Percentiles rank a stretch among this genome's conserved stretches.
Evolutionary conservation across 92 coral and sea anemone species (phyloP).

Genomic region (Pocillopora meandrina): DNA sequence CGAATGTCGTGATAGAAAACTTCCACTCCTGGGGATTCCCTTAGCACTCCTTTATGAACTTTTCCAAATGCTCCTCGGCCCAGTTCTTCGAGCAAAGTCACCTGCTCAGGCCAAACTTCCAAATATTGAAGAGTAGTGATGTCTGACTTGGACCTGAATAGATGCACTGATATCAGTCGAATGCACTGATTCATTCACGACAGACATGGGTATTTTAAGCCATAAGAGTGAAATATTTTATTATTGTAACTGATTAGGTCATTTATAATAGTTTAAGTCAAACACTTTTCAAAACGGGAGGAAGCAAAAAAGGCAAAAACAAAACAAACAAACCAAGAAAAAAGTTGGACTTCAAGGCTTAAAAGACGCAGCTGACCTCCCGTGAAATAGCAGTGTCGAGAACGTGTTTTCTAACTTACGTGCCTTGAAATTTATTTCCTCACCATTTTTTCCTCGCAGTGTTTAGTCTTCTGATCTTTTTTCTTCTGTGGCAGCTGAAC

Average conservation of each 20-base stretch:
- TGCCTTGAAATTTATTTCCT: not conserved
- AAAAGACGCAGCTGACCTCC: too few species aligned
- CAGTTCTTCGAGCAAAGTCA: slow-evolving; percentile 11
- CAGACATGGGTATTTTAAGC: too few species aligned
- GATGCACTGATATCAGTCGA: not conserved
- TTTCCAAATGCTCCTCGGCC: slow-evolving; percentile 16
- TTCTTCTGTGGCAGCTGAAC: slow-evolving; percentile 2
- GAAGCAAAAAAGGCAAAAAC: too few species aligned
- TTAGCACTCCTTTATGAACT: slow-evolving; percentile 3
- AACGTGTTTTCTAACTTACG: too few species aligned
- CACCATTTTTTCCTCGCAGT: not conserved
- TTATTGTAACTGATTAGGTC: too few species aligned
- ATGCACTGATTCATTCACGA: not conserved
- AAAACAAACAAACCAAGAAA: too few species aligned
- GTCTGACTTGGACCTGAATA: slow-evolving; percentile 5
- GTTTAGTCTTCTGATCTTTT: not conserved
- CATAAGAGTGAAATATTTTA: too few species aligned
- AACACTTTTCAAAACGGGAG: too few species aligned
- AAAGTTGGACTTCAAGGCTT: too few species aligned
- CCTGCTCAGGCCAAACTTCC: slow-evolving; percentile 3
- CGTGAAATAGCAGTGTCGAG: too few species aligned
- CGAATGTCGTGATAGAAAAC: not conserved
- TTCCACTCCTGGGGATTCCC: slow-evolving; percentile 11
- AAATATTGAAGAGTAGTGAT: slow-evolving; percentile 4
- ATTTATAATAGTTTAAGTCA: too few species aligned